Evolutionary conservation across 2,888 invertebrate species (phyloP), one percentile per base, ranked within the genome.

Genomic region (Plebejus argus): DNA sequence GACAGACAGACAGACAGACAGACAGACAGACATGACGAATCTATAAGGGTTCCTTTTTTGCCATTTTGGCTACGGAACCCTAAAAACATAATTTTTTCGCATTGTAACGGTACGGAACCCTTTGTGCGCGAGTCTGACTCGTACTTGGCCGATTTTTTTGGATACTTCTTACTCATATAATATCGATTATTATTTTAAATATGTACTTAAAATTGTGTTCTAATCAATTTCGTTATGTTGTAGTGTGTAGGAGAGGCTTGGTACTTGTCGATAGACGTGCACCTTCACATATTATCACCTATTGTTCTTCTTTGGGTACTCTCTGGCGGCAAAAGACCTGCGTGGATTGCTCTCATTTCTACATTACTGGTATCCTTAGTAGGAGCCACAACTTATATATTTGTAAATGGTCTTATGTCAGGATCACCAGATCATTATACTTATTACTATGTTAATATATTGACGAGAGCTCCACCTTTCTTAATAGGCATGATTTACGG

Each of bases 391-490:
- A 77, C 39, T 20, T 82, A 78, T 61, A 79, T 77, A 77, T 78
- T 81, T 75, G 39, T 70, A 76, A 7, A 78, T 33, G 56, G 70
- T 76, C 8, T 72, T 77, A 70, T 78, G 28, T 76, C 76, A 33
- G 7, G 66, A 35, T 80, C 81, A 56, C 79, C 76, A 72, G 71
- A 72, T 49, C 79, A 82, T 61, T 87, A 84, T 33, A 58, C 81
- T 0, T 80, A 85, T 28, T 91, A 88, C 77, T 90, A 91, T 71
- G 78, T 86, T 15, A 88, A 90, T 79, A 86, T 88, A 0, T 80
- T 91, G 18, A 86, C 90, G 0, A 82, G 91, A 79, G 86, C 84
- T 78, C 70, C 85, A 77, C 88, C 90, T 0, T 84, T 86, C 56
- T 82, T 90, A 18, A 84, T 90, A 70, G 84, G 84, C 1, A 81